Percentiles rank a stretch among this genome's conserved stretches.
Evolutionary conservation across 2,888 invertebrate species (phyloP).

Genomic region (Archaeoteleia sp.): DNA sequence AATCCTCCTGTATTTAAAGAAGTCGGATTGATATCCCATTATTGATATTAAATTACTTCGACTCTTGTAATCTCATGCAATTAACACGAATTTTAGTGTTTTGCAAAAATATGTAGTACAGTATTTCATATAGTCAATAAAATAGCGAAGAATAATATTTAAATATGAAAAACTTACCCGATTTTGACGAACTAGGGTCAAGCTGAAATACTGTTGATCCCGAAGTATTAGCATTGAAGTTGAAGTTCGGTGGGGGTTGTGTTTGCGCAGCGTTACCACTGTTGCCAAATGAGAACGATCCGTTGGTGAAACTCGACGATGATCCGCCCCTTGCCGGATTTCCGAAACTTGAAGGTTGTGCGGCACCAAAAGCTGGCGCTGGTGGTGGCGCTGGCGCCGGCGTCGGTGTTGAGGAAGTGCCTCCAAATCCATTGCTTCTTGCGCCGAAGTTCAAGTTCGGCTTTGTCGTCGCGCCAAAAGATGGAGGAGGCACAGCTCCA

Average conservation of each 20-base stretch:
- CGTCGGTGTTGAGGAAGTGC: constrained; percentile 1
- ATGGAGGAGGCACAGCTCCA: not conserved
- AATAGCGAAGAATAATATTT: no score
- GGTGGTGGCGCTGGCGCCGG: not conserved
- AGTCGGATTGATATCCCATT: not conserved
- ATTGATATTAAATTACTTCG: not conserved
- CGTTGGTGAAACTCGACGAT: constrained; percentile 11
- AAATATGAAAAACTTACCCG: no score
- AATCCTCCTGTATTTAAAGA: no score
- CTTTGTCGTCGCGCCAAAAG: not conserved
- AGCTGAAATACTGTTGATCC: constrained; percentile 27
- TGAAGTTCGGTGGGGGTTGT: constrained; percentile 22
- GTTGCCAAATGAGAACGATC: constrained; percentile 10
- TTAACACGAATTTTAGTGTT: no score
- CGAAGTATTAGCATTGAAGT: constrained; percentile 8
- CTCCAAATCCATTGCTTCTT: constrained; percentile 14
- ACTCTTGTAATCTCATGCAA: no score
- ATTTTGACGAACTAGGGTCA: constrained; percentile 29
- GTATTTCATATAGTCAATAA: no score
- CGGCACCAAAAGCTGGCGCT: constrained; percentile 3
- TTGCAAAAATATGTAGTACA: no score
- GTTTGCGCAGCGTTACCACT: constrained; percentile 5
- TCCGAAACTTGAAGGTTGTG: no score
- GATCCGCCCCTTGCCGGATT: not conserved
- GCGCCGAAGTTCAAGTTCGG: constrained; percentile 19